phyloP scores from a whole-genome alignment of 1,140 invertebrate genomes.

The Drosophila burlai region DNA sequence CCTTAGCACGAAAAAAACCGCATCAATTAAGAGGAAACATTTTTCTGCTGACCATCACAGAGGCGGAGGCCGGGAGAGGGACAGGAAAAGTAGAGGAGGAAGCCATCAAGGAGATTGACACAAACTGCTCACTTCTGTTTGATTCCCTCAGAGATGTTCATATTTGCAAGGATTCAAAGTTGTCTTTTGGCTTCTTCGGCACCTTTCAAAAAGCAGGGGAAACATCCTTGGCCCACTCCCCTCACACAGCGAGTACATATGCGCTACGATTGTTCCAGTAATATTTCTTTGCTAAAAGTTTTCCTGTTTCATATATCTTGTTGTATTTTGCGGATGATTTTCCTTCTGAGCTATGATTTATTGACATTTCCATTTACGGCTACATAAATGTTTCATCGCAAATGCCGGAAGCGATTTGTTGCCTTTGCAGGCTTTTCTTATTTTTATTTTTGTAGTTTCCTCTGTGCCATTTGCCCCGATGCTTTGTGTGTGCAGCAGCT shows the following conservation, averaged over 20 bases:
- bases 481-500: slow-evolving; percentile 34
- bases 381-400: slow-evolving; percentile 81
- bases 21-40: slow-evolving; percentile 45
- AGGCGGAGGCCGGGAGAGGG: background rate
- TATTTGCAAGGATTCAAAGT: slow-evolving; percentile 8
- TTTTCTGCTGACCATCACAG: slow-evolving; percentile 34
- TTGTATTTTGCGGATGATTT: slow-evolving; percentile 58
- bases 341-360: slow-evolving; percentile 69
- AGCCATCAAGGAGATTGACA: slow-evolving; percentile 35
- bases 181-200: slow-evolving; percentile 6
- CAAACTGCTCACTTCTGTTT: slow-evolving; percentile 23
- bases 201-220: slow-evolving; percentile 12
- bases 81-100: background rate
- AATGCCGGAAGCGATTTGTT: slow-evolving; percentile 81
- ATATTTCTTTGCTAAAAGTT: slow-evolving; percentile 63
- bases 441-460: slow-evolving; percentile 12
- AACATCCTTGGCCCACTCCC: slow-evolving; percentile 8
- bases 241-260: slow-evolving; percentile 2
- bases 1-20: slow-evolving; percentile 18
- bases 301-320: slow-evolving; percentile 60
- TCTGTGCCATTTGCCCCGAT: slow-evolving; percentile 22
- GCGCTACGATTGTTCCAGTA: slow-evolving; percentile 24
- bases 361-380: slow-evolving; percentile 83
- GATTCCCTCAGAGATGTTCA: slow-evolving; percentile 22
- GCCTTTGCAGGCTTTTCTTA: slow-evolving; percentile 45